Percentiles rank a stretch among this genome's conserved stretches.
These are phyloP conservation scores for Halichoeres trimaculatus DNA, from an alignment of 2,113 vertebrate genomes.

Conservation along the genomic window DNA sequence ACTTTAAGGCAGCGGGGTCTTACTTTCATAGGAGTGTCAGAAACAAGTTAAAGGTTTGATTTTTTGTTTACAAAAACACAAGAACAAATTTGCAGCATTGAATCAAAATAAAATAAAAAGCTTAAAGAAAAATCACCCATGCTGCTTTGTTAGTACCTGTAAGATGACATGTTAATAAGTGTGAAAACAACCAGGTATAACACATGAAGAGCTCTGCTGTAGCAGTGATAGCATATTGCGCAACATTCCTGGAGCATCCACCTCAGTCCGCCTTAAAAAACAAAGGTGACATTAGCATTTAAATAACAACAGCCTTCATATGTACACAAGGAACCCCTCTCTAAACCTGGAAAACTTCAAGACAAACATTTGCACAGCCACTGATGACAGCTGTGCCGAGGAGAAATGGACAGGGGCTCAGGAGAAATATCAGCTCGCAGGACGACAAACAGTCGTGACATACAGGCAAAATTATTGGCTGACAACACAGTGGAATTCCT, in stretches of 20 bases:
- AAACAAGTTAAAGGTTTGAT: neutral
- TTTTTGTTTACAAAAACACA: slow-evolving; percentile 2
- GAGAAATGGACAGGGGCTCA: slow-evolving; percentile 33
- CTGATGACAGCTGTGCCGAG: slow-evolving; percentile 7
- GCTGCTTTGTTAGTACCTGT: slow-evolving; percentile 60
- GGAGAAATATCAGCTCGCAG: slow-evolving; percentile 33
- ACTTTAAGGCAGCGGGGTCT: neutral
- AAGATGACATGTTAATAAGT: slow-evolving; percentile 11
- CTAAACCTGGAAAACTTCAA: slow-evolving; percentile 5
- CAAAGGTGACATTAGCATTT: slow-evolving; percentile 16
- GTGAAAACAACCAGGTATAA: slow-evolving; percentile 32
- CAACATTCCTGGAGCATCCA: neutral
- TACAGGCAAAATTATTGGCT: slow-evolving; percentile 32
- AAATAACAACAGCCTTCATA: slow-evolving; percentile 55
- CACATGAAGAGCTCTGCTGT: neutral
- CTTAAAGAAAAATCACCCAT: slow-evolving; percentile 21
- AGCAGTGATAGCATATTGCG: neutral
- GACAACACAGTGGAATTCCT: slow-evolving; percentile 43
- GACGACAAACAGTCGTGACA: slow-evolving; percentile 39
- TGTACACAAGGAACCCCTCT: slow-evolving; percentile 36
- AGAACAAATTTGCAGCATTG: slow-evolving; percentile 20
- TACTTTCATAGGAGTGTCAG: neutral
- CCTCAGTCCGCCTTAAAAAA: slow-evolving; percentile 13
- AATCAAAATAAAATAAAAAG: slow-evolving; percentile 8
- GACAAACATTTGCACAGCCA: slow-evolving; percentile 9